A percentile compares a stretch with the other conserved stretches of the same genome.
These are phyloP conservation scores for Nanorana parkeri DNA, from an alignment of 2,113 vertebrate species.

Conservation along the genomic window DNA sequence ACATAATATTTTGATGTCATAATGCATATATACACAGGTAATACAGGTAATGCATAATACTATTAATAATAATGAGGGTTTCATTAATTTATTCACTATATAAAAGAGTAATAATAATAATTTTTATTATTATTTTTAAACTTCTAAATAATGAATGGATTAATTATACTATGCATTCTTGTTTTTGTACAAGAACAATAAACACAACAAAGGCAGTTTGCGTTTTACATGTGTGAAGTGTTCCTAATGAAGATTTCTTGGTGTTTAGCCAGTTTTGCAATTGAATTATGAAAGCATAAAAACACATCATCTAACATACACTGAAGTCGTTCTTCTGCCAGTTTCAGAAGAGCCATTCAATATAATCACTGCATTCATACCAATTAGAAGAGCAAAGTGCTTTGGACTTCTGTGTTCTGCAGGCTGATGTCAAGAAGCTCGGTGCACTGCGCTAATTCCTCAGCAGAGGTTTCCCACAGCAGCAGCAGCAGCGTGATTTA, in stretches of 20 bases:
- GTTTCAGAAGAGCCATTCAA: constrained; percentile 78
- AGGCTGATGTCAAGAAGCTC: constrained; percentile 78
- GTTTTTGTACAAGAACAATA: constrained; percentile 9
- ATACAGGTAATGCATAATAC: no score
- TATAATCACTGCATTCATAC: constrained; percentile 83
- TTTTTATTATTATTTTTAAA: no score
- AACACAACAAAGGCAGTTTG: constrained; percentile 69
- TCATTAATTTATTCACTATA: no score
- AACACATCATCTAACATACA: constrained; percentile 77
- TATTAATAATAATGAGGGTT: no score
- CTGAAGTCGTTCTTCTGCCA: constrained; percentile 76
- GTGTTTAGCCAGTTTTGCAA: constrained; percentile 82
- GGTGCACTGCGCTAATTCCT: constrained; percentile 77
- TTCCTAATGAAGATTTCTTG: constrained; percentile 84
- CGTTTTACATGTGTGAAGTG: constrained; percentile 74
- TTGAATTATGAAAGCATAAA: constrained; percentile 81
- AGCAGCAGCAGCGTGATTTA: constrained; percentile 83
- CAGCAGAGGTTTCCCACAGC: constrained; percentile 80
- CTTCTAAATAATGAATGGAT: no score
- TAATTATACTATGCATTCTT: no score
- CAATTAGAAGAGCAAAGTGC: constrained; percentile 82
- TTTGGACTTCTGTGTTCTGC: constrained; percentile 73
- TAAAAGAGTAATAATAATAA: no score
- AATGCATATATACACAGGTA: no score
- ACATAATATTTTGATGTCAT: no score